A percentile compares a stretch with the other conserved stretches of the same genome.
These are phyloP conservation scores for Lithosia quadra DNA, from an alignment of 2,888 invertebrate genomes.

Conservation along the genomic window DNA sequence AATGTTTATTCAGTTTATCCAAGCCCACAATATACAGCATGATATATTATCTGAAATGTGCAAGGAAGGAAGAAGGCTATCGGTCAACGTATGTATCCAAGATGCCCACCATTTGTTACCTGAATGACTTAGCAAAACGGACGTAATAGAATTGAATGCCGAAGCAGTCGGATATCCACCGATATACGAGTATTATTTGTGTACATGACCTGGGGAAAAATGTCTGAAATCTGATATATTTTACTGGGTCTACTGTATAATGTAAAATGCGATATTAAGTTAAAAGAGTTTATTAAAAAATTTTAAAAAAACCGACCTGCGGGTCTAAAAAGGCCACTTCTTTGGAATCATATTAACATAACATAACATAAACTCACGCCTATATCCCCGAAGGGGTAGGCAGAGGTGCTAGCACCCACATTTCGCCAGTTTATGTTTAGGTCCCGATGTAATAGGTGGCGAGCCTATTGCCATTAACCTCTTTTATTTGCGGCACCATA, in stretches of 20 bases:
- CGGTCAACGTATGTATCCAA: background rate
- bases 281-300: too few relatives aligned
- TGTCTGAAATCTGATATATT: background rate
- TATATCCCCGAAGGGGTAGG: too few relatives aligned
- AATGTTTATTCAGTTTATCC: background rate
- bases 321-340: too few relatives aligned
- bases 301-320: too few relatives aligned
- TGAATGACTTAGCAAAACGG: constrained; percentile 10
- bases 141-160: constrained; percentile 14
- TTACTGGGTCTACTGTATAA: background rate
- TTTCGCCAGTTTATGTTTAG: too few relatives aligned
- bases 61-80: background rate
- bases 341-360: too few relatives aligned
- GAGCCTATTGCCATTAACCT: too few relatives aligned
- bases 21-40: background rate
- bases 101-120: constrained; percentile 14
- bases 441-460: too few relatives aligned
- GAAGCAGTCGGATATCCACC: background rate
- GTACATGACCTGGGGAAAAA: background rate
- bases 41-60: background rate
- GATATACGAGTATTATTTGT: background rate
- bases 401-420: too few relatives aligned
- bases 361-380: too few relatives aligned
- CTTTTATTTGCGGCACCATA: too few relatives aligned
- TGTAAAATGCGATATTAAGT: too few relatives aligned